Base-by-base conservation (phyloP, 2,888 invertebrate species). In the Hesperia comma region DNA sequence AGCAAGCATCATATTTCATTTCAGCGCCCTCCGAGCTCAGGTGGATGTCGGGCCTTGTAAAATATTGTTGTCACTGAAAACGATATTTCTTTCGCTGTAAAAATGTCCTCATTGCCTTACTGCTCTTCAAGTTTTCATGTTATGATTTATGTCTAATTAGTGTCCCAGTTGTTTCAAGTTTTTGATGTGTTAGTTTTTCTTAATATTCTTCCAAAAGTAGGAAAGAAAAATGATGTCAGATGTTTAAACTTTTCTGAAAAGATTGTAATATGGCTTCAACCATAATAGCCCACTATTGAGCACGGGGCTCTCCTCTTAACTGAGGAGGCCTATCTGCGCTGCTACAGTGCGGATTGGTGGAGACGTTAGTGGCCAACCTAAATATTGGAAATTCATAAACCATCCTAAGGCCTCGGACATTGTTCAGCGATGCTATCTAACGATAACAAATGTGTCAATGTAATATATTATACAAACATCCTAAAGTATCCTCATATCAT, bases 61-160 rank as follows among this genome's bases (percentile, higher is more conserved):
- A 75, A 74, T 75, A 75, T 76, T 71, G 72, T 73, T 70, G 72
- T 72, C 87, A 80, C 81, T 79, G 77, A 84, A 86, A 86, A 87
- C 83, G 83, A 87, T 89, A 88, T 86, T 88, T 86, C 87, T 86
- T 82, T 75, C 79, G 80, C 79, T 79, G 78, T 79, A 83, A 87
- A 86, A 87, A 87, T 82, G 80, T 81, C 62, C 83, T 82, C 78
- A 79, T 79, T 43, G 82, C 81, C 81, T 83, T 82, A 84, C 76
- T 78, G 74, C 76, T 75, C 70, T 79, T 77, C 79, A 75, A 83
- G 80, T 84, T 87, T 86, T 83, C 82, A 75, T 83, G 78, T 77
- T 80, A 80, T 85, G 87, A 89, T 89, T 89, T 89, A 89, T 89
- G 87, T 85, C 87, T 87, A 88, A 87, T 90, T 89, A 88, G 79